Conservation (phyloP, 2,797 vertebrate genomes). For the Typhlichthys eigenmanni region DNA sequence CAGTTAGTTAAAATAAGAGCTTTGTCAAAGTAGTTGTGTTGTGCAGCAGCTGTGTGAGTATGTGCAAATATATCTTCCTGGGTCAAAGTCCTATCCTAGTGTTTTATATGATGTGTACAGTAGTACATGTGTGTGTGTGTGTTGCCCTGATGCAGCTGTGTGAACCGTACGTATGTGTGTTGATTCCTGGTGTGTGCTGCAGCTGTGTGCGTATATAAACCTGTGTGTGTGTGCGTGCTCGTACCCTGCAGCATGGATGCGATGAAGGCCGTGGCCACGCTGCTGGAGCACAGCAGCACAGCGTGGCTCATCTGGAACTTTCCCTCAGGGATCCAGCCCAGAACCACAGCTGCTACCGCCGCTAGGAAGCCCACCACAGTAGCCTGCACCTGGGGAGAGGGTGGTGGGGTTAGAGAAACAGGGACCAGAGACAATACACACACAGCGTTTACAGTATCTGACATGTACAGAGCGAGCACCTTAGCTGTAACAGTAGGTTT, state of each 20-base stretch:
- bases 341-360: slow-evolving; percentile 88
- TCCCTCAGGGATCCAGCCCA: slow-evolving; percentile 96
- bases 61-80: too few species aligned
- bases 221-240: not conserved
- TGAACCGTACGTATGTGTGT: not conserved
- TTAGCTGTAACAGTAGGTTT: too few species aligned
- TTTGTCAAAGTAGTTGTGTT: too few species aligned
- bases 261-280: slow-evolving; percentile 94
- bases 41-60: too few species aligned
- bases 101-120: too few species aligned
- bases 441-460: too few species aligned
- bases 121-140: not conserved
- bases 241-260: slow-evolving; percentile 93
- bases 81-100: too few species aligned
- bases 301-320: slow-evolving; percentile 92
- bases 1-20: too few species aligned
- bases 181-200: too few species aligned
- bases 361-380: slow-evolving; percentile 95
- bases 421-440: not conserved
- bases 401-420: too few species aligned
- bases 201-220: too few species aligned
- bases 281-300: slow-evolving; percentile 91
- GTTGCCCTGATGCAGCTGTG: not conserved
- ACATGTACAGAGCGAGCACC: too few species aligned
- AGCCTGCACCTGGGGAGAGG: slow-evolving; percentile 85